Evolutionary conservation across 2,888 invertebrate species (phyloP), one percentile per base, ranked within the genome.

Genomic region (Monopis laevigella): DNA sequence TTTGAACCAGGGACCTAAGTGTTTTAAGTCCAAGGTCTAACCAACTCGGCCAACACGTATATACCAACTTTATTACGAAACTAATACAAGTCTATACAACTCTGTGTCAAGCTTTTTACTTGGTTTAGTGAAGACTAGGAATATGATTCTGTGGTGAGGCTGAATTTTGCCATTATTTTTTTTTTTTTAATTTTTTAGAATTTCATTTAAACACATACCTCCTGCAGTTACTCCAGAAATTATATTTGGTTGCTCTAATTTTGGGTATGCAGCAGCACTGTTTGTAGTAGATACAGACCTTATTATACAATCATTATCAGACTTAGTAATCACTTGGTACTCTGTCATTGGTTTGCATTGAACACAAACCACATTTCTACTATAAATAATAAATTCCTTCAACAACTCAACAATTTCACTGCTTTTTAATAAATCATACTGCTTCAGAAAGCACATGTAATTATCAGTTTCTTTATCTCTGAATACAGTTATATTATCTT

Each of bases 181-280:
- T n/a, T n/a, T n/a, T n/a, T n/a, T n/a, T n/a, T n/a, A n/a, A n/a
- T n/a, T n/a, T n/a, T n/a, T n/a, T n/a, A n/a, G n/a, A n/a, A n/a
- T n/a, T n/a, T n/a, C n/a, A n/a, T n/a, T n/a, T n/a, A n/a, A n/a
- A n/a, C n/a, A n/a, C n/a, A n/a, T 67, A 81, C 82, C 80, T 67
- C 82, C 82, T 34, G 81, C 82, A 36, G 69, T 54, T 16, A 77
- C 59, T 26, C 82, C 82, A 44, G 73, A 68, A 46, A 82, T 56
- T 28, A 82, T 73, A 53, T 82, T 82, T 16, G 82, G 82, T 50
- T 77, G 80, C 50, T 82, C 81, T 41, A 82, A 53, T 48, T 56
- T 65, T n/a, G 60, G 55, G 49, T 60, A 67, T 17, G 50, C 46
- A 10, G 57, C 48, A 27, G 45, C 24, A 17, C 46, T 46, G 45